These are phyloP conservation scores for Antedon bifida DNA, from an alignment of 35 echinoderm and acorn worm genomes.

Conservation along the genomic window DNA sequence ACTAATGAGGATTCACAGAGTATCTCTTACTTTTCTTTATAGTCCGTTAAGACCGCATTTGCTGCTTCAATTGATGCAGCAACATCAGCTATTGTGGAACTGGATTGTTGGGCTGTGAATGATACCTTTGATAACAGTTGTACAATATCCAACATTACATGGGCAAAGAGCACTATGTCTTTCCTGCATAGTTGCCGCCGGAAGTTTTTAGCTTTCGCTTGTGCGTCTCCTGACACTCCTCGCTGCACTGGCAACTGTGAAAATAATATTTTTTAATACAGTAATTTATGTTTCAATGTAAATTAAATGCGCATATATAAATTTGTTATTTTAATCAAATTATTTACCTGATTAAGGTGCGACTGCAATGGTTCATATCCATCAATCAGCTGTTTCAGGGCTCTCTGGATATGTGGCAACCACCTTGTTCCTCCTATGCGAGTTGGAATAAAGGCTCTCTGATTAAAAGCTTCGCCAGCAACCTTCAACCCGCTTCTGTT, in stretches of 20 bases:
- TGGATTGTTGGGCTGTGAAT: constrained; percentile 6
- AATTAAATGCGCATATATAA: background rate
- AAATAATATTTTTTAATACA: background rate
- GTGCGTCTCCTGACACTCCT: constrained; percentile 4
- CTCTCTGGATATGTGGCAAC: constrained; percentile 38
- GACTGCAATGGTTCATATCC: constrained; percentile 19
- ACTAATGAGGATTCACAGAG: too few relatives aligned
- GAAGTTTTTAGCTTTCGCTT: constrained; percentile 33
- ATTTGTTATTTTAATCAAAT: background rate
- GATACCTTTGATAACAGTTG: constrained; percentile 22
- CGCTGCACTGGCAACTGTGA: background rate
- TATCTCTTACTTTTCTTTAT: constrained; percentile 35
- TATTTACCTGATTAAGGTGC: constrained; percentile 21
- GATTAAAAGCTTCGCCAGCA: constrained; percentile 2
- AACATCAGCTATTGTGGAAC: constrained; percentile 27
- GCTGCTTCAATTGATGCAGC: constrained; percentile 26
- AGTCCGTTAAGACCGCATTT: constrained; percentile 13
- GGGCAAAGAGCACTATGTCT: constrained; percentile 29
- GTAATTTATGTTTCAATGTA: background rate
- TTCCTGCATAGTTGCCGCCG: constrained; percentile 1
- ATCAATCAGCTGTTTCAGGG: constrained; percentile 10
- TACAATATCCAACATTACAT: constrained; percentile 29
- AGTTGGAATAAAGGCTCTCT: constrained; percentile 19
- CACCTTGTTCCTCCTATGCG: constrained; percentile 30
- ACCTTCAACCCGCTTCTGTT: constrained; percentile 49